Base-by-base conservation (phyloP, 2,113 vertebrate species). In the Dromiciops gliroides region DNA sequence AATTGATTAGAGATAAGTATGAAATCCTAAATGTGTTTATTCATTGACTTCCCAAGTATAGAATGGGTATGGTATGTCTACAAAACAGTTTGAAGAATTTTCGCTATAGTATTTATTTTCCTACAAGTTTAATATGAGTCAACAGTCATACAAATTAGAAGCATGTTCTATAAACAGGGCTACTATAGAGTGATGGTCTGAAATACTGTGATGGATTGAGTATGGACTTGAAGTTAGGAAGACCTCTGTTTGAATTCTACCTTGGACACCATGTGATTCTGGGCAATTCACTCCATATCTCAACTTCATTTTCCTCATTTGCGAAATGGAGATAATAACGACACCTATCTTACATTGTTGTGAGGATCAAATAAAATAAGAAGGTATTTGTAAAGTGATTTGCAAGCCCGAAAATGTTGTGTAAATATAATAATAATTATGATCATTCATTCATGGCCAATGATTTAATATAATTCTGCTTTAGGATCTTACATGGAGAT, bases 331-430 rank as follows among this genome's bases (percentile, higher is more conserved):
- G 31, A 91, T 92, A 50, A 89, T 47, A n/a, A 22, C 1, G 28
- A 1, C 24, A 8, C 60, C 91, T 50, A 48, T 2, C 60, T 75
- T 25, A 8, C 44, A 2, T 50, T 93, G 28, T 89, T 92, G 12
- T 75, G 51, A 92, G 94, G 22, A 51, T 50, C 22, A 89, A 95
- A 48, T n/a, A 22, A 88, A 60, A 93, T 14, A 44, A 56, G 56
- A 67, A 67, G 11, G 48, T 75, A 47, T 50, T 90, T 12, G 94
- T 56, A 56, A 49, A 37, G 2, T 37, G 31, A 67, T 37, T 67
- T 67, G 28, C 31, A 37, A 67, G 37, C 0, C 28, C 14, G 37
- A 67, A 67, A 31, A 2, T 10, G 8, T 37, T 60, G 31, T 67
- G 11, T 67, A 14, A 67, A n/a, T n/a, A n/a, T n/a, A n/a, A n/a